Evolutionary conservation across 2,888 invertebrate genomes (phyloP), one percentile per base, ranked within the genome.

Genomic region (Eupsilia transversa): DNA sequence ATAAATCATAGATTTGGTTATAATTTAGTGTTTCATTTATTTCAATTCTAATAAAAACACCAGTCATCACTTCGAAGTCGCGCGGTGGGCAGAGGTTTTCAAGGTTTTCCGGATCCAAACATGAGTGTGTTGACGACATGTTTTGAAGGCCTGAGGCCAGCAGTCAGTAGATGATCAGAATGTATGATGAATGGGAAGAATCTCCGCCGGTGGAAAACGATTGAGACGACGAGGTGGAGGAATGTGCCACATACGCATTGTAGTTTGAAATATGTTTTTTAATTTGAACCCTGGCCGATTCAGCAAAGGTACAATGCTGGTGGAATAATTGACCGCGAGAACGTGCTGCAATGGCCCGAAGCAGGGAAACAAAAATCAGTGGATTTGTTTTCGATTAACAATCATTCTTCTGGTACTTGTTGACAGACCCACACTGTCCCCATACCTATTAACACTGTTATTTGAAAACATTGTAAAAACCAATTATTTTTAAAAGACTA

Each of bases 1-100:
- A 76, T 76, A 76, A 76, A 76, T 79, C 75, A 76, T 80, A 33
- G 80, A 76, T 74, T 76, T 76, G n/a, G 33, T 54, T 60, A 35
- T 73, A 52, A 38, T 43, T 12, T 1, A 1, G 74, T n/a, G 12
- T 76, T 76, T 76, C 10, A 73, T 73, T 76, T 80, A 27, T 33
- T 20, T n/a, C 12, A 23, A 54, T 17, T 64, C 14, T 30, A 30
- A 30, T 12, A 43, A 35, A 60, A 27, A 0, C 2, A 38, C 30
- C 5, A n/a, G 3, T 14, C 6, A 23, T 12, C 23, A 17, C 4
- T 52, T 30, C 3, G 12, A 59, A 23, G 27, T 10, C 20, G 3
- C 41, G 23, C 3, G 20, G 23, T 23, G 27, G 14, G 41, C n/a
- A 35, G 49, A 52, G 5, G 2, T 17, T 23, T 7, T 7, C 6